A percentile compares a stretch with the other conserved stretches of the same genome.
phyloP scores from a whole-genome alignment of 2,888 invertebrate species.

The Latheticus oryzae region DNA sequence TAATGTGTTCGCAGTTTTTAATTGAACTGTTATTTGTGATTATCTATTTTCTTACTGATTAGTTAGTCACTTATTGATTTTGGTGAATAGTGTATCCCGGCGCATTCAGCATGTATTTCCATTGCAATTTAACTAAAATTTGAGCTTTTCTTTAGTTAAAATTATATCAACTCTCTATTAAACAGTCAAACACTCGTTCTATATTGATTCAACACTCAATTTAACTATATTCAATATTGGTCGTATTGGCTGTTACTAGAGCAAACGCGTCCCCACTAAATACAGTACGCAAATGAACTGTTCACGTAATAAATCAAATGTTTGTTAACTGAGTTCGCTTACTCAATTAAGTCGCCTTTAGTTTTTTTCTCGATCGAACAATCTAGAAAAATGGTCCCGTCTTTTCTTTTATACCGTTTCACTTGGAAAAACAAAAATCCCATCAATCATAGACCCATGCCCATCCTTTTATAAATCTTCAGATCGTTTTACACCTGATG shows the following conservation, averaged over 20 bases:
- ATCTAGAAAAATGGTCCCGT: too few relatives aligned
- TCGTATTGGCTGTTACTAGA: neutral
- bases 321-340: constrained; percentile 6
- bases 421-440: too few relatives aligned
- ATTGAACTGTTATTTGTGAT: too few relatives aligned
- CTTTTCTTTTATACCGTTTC: too few relatives aligned
- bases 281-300: constrained; percentile 8
- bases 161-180: neutral
- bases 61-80: too few relatives aligned
- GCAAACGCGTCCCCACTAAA: neutral
- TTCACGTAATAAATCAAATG: constrained; percentile 6
- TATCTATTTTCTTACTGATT: too few relatives aligned
- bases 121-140: constrained; percentile 1
- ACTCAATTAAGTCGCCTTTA: constrained; percentile 6
- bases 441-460: constrained; percentile 39
- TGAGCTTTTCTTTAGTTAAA: neutral
- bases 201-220: constrained; percentile 9
- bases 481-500: constrained; percentile 48
- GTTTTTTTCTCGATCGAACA: too few relatives aligned
- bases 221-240: constrained; percentile 7
- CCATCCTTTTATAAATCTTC: constrained; percentile 43
- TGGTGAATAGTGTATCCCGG: too few relatives aligned
- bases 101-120: too few relatives aligned
- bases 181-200: neutral
- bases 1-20: too few relatives aligned